Conservation (phyloP, 2,797 vertebrate genomes). For the Platalea minor region DNA sequence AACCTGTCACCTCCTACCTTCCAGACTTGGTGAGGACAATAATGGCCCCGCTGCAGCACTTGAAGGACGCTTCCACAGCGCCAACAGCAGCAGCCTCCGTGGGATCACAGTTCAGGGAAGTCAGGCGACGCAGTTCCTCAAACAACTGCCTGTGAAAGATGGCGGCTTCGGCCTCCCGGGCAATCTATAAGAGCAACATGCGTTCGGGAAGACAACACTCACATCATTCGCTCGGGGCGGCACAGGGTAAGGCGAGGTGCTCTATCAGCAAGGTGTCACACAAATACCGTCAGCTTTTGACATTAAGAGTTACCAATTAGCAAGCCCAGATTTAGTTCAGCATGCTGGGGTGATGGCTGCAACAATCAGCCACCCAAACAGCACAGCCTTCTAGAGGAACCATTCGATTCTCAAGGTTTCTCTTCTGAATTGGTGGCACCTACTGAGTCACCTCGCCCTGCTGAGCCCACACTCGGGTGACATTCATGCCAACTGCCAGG, state of each 20-base stretch:
- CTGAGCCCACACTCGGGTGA: not conserved
- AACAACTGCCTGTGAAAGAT: conserved; percentile 98
- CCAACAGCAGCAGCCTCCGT: conserved; percentile 93
- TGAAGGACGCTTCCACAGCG: conserved; percentile 96
- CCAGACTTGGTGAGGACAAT: conserved; percentile 96
- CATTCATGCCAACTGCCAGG: conserved; percentile 65
- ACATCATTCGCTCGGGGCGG: conserved; percentile 30
- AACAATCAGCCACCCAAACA: not conserved
- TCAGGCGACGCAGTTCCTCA: conserved; percentile 92
- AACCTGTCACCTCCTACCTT: conserved; percentile 83
- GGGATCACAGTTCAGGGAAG: conserved; percentile 94
- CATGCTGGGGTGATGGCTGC: accelerated
- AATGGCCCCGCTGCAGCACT: conserved; percentile 95
- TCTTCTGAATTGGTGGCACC: not conserved
- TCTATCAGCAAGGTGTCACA: not conserved
- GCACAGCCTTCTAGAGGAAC: not conserved
- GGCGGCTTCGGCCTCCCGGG: conserved; percentile 97
- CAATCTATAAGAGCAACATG: conserved; percentile 85
- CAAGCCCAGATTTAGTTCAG: not conserved
- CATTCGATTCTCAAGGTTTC: not conserved
- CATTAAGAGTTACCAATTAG: not conserved
- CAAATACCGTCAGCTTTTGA: not conserved
- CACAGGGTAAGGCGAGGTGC: not conserved
- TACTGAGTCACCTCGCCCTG: not conserved
- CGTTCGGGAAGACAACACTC: conserved; percentile 64